Base-by-base conservation (phyloP, 2,113 vertebrate genomes). In the Labeo catla region DNA sequence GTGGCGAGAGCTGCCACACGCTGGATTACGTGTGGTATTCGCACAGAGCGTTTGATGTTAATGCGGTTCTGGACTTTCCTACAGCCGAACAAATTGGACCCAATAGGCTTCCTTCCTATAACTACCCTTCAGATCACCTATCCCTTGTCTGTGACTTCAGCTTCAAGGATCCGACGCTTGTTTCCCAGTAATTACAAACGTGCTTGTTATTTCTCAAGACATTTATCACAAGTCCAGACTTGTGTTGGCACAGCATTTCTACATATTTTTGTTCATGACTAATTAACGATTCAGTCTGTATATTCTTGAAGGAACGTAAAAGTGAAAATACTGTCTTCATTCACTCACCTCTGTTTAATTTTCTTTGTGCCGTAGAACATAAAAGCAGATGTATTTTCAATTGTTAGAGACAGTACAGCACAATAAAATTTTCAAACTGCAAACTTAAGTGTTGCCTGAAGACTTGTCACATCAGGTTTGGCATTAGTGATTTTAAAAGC, bases 21-120 rank as follows among this genome's bases (percentile, higher is more conserved):
- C 94, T 99, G 88, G 98, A 99, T 93, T 99, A 99, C 63, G 98
- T 99, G 89, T 99, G 98, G 98, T 99, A 98, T 79, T 96, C 95
- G 7, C 93, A 92, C 15, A 91, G 93, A 0, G 94, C 95, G 5
- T 91, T 99, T 52, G 93, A 92, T 0, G 97, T 98, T 81, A 93
- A 95, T 36, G 90, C 95, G 0, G 95, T 98, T 6, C 91, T 99
- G 28, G 94, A 93, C 86, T 89, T 99, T 81, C 97, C 97, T 86
- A 97, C 95, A 0, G 97, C 98, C 81, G 97, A 98, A 85, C 96
- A 99, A 90, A 98, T 99, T 8, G 98, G 98, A 45, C 97, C 97
- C 6, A 95, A 96, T 91, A 96, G 98, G 84, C 95, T 99, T 10
- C 98, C 98, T 0, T 99, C 97, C 0, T 98, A 96, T 92, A 94